Base-by-base conservation (phyloP, 2,797 vertebrate species). In the Malurus splendens region DNA sequence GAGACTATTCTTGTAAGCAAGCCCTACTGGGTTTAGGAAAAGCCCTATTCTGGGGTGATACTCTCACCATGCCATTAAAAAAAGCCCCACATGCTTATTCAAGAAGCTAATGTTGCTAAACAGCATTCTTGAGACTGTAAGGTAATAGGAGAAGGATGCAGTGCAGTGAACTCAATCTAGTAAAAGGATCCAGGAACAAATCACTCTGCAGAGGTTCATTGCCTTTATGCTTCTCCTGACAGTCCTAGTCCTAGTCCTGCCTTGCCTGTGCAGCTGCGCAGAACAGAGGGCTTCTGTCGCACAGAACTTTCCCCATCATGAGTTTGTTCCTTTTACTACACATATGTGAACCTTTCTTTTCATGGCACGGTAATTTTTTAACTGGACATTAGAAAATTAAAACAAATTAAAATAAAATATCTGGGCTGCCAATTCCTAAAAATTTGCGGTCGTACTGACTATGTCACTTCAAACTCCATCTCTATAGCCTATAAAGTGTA, bases 31-130 rank as follows among this genome's bases (percentile, higher is more conserved):
- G 11, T 36, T 2, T 47, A 73, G 60, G 55, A 59, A 56, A 72
- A 73, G 9, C 10, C 27, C 18, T 65, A 12, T 38, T 72, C 27
- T 75, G 70, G 60, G 16, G 32, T 8, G 12, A 36, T 36, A 32
- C 3, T 27, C 33, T 71, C 30, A 75, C 59, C 33, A 56, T 0
- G 11, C 4, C 16, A 65, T n/a, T 36, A 45, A 79, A 62, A 32
- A 1, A 1, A 8, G 8, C 12, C 14, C 36, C 17, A 8, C 0
- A 0, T 10, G 3, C 22, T 68, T 68, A 78, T 54, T 82, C 23
- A 72, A 67, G 30, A 65, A 50, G 28, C 7, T 65, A 10, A 47
- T 4, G 7, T 13, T 48, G 33, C 57, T 70, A 36, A 89, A 89
- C 17, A 77, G 27, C 12, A 48, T 28, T 62, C 22, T 59, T 60